These are phyloP conservation scores for Axis porcinus DNA, from an alignment of 2,113 vertebrate genomes.

Conservation along the genomic window DNA sequence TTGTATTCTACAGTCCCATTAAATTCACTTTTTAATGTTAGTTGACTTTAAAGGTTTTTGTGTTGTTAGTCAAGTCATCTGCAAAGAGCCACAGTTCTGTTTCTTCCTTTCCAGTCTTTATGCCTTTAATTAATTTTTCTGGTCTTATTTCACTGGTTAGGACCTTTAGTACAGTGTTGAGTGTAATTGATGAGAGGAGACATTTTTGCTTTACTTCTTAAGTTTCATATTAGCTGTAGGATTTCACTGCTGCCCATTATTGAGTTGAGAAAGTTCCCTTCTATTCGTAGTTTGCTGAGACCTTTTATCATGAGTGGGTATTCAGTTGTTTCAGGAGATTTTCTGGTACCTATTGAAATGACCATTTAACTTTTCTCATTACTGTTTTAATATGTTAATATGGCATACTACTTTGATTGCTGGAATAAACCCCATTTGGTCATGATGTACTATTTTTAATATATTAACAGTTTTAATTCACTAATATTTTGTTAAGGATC, in stretches of 20 bases:
- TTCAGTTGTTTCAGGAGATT: background rate
- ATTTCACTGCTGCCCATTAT: background rate
- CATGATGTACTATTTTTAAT: background rate
- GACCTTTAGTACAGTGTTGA: background rate
- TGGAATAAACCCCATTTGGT: background rate
- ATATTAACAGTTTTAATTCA: background rate
- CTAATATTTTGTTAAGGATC: background rate
- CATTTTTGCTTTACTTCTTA: background rate
- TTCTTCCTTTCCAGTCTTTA: background rate
- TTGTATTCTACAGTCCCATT: background rate
- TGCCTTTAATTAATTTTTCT: background rate
- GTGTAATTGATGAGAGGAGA: background rate
- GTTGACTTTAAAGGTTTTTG: background rate
- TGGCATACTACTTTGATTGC: background rate
- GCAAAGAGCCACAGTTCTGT: background rate
- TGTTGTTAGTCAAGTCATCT: background rate
- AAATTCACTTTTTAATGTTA: background rate
- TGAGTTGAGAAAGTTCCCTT: background rate
- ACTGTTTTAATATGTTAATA: background rate
- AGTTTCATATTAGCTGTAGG: background rate
- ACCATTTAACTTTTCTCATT: background rate
- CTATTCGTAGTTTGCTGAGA: background rate
- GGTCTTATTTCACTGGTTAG: background rate
- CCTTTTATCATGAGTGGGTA: background rate
- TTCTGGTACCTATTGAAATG: background rate